phyloP scores from a whole-genome alignment of 2,888 invertebrate species.

The Callinectes sapidus region DNA sequence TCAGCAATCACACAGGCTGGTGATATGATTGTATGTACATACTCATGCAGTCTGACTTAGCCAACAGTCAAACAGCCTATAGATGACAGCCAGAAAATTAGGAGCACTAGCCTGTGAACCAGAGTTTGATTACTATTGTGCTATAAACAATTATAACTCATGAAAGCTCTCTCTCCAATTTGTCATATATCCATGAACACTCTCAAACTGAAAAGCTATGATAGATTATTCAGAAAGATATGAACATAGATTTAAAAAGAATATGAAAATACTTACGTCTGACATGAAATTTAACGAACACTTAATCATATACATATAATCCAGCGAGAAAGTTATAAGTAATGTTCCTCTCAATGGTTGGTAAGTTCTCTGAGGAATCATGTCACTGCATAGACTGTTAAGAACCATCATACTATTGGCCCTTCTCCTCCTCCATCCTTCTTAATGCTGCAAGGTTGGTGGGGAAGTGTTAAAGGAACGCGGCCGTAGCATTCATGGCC shows the following conservation, averaged over 20 bases:
- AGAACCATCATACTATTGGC: background rate
- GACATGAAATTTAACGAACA: background rate
- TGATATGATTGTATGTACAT: background rate
- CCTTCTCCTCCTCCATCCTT: background rate
- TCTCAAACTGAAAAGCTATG: background rate
- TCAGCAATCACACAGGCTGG: background rate
- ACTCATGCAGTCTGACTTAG: background rate
- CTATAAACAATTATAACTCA: background rate
- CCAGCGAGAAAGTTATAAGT: background rate
- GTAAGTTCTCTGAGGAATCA: background rate
- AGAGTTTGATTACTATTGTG: background rate
- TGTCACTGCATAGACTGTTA: background rate
- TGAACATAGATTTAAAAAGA: background rate
- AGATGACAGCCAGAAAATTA: background rate
- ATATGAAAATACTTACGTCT: background rate
- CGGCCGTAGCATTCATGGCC: constrained; percentile 69
- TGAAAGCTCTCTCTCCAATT: background rate
- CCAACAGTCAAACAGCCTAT: background rate
- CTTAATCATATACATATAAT: background rate
- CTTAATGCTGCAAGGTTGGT: constrained; percentile 56
- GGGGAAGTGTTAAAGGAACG: constrained; percentile 70
- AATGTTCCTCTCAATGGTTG: background rate
- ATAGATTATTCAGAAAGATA: background rate
- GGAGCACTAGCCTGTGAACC: background rate
- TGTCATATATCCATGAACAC: background rate